Evolutionary conservation across 2,113 vertebrate genomes (phyloP), one percentile per base, ranked within the genome.

Genomic region (Megaleporinus macrocephalus): DNA sequence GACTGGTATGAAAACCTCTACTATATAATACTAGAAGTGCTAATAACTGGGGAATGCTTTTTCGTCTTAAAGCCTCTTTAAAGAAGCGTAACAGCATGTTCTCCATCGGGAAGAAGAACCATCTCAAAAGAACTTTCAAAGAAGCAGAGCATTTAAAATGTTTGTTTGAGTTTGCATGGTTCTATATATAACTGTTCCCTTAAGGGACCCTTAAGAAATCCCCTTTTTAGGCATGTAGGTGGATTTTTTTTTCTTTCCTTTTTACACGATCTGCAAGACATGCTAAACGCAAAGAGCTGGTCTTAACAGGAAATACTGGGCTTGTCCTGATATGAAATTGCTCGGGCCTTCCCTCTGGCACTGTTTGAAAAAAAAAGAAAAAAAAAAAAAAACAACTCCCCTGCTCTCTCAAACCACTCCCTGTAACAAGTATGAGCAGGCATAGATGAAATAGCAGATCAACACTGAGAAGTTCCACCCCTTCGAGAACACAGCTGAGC

Each of bases 341-440:
- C 69, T 44, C 63, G 73, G 30, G 63, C 55, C 41, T 65, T 72
- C 84, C 73, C 84, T 81, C 76, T 78, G 61, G 44, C 68, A 44
- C 14, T 13, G 13, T 18, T 44, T 29, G 75, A 36, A 68, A 68
- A 69, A 44, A 83, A 77, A 77, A 79, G 36, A 68, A 36, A 68
- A 68, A 69, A 44, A 83, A 77, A 77, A 79, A 68, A 68, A 68
- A 69, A 44, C 80, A 73, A 76, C 65, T 55, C 77, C 53, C 9
- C 63, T 80, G 57, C 30, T 76, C 70, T 79, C 44, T 75, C 51
- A 75, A 61, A 86, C 86, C 80, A 89, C 89, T 86, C 91, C 91
- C 84, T 90, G 85, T 80, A 80, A 91, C 90, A 90, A 93, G 92
- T 91, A 86, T 83, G 78, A 92, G 90, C 91, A 92, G 81, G 91